Conservation (phyloP, 2,797 vertebrate genomes). For the Podargus strigoides region DNA sequence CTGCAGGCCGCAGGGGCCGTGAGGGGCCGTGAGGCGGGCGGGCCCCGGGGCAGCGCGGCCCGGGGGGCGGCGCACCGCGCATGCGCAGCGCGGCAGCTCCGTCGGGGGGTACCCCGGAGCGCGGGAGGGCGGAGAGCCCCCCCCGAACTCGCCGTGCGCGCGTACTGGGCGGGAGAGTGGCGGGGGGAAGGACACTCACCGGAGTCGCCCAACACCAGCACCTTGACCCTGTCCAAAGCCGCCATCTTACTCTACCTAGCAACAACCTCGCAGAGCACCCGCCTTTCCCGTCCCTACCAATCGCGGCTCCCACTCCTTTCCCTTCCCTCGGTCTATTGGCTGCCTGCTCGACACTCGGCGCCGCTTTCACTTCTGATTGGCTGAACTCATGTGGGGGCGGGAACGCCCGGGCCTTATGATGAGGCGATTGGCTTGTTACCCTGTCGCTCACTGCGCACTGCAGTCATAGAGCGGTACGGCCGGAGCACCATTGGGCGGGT, state of each 20-base stretch:
- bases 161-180: too few relatives aligned
- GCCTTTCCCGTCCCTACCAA: neutral
- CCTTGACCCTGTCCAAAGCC: conserved; percentile 91
- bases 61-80: neutral
- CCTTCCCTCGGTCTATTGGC: neutral
- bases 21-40: too few relatives aligned
- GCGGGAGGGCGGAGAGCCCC: fast-evolving
- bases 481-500: fast-evolving
- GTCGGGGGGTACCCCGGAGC: too few relatives aligned
- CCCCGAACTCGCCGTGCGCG: too few relatives aligned
- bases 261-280: neutral
- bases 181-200: conserved; percentile 72
- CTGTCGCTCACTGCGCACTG: fast-evolving
- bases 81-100: neutral
- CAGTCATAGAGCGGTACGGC: too few relatives aligned
- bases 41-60: too few relatives aligned
- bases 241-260: conserved; percentile 78
- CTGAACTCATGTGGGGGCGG: fast-evolving
- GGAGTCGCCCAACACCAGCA: conserved; percentile 94
- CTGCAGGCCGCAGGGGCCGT: too few relatives aligned
- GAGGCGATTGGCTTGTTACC: fast-evolving
- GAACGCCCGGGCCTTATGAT: fast-evolving
- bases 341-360: fast-evolving
- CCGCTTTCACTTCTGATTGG: fast-evolving
- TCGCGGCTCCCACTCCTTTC: fast-evolving